Base-by-base conservation (phyloP, 2,797 vertebrate genomes). In the Oreochromis grahami region DNA sequence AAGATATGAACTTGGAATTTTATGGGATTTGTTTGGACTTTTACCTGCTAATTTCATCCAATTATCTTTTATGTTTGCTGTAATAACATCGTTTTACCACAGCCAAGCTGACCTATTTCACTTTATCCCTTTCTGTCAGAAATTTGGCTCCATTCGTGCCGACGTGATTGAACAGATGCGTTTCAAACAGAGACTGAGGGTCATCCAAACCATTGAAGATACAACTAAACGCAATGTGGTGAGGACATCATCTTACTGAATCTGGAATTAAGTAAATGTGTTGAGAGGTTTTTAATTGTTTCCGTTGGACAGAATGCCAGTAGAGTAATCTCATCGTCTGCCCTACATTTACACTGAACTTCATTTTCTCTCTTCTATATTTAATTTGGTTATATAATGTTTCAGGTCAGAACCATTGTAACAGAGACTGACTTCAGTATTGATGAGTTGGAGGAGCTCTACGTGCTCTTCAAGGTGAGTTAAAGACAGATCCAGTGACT, bases 91-190 rank as follows among this genome's bases (percentile, higher is more conserved):
- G 4, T 82, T 8, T 50, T 34, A 19, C 12, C 12, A 72, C 53
- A 21, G 7, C 6, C 24, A 11, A 5, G 2, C 7, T 76, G 17
- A 80, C 50, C 19, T 5, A 5, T 84, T 48, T 76, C 19, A 24
- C 8, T 74, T 6, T n/a, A 10, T 85, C 2, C 7, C 70, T 43
- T 8, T 48, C 63, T 86, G 78, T 19, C 93, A 99, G 98, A 99
- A 98, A 96, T 99, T 99, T 82, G 98, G 98, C 87, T 97, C 96
- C 4, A 99, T 99, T 92, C 96, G 97, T 51, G 97, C 99, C 3
- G 98, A 99, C 78, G 95, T 98, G 89, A 99, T 99, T 76, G 98
- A 99, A 87, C 98, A 99, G 92, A 99, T 99, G 99, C 97, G 99
- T 79, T 99, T 99, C 95, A 99, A 98, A 85, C 99, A 99, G 95